Base-by-base conservation (phyloP, 2,113 vertebrate genomes). In the Ondatra zibethicus region DNA sequence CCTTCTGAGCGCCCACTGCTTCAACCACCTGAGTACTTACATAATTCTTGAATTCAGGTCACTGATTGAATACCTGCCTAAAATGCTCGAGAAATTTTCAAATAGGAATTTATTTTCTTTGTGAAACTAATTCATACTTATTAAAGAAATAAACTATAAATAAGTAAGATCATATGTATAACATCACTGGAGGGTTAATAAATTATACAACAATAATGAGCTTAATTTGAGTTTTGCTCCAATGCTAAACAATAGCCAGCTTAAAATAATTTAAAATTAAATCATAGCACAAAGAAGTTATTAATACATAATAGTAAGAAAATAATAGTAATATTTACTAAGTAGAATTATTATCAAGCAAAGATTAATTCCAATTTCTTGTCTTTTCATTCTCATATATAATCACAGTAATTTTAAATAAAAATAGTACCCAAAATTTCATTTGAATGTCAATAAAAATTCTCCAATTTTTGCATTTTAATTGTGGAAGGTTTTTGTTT, bases 121-220 rank as follows among this genome's bases (percentile, higher is more conserved):
- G 11, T 89, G 45, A 39, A 77, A 52, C 75, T 52, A 92, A 70
- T 31, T 50, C 7, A 81, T 31, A 1, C 36, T 82, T 73, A 6
- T 31, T 90, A 82, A 84, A 61, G 2, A 81, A 89, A 89, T 36
- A 33, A n/a, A n/a, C 6, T 65, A 42, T 68, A 92, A 96, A 76
- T 29, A 90, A 92, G 36, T n/a, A 61, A 90, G 66, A 65, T 70
- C 29, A 91, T 4, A 45, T 47, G 23, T 9, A 80, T 55, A 5
- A 25, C 10, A n/a, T 75, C 3, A 82, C 0, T 72, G 45, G 63
- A 88, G 42, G 12, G 55, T 23, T 68, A 61, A 75, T 29, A 88
- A 92, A 72, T n/a, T 55, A 82, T 70, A 63, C 5, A 70, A 66
- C 9, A 66, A 88, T 73, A 77, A 23, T 29, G 50, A n/a, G 39